phyloP scores from a whole-genome alignment of 2,888 invertebrate genomes.

The Oxyteleia sp. region DNA sequence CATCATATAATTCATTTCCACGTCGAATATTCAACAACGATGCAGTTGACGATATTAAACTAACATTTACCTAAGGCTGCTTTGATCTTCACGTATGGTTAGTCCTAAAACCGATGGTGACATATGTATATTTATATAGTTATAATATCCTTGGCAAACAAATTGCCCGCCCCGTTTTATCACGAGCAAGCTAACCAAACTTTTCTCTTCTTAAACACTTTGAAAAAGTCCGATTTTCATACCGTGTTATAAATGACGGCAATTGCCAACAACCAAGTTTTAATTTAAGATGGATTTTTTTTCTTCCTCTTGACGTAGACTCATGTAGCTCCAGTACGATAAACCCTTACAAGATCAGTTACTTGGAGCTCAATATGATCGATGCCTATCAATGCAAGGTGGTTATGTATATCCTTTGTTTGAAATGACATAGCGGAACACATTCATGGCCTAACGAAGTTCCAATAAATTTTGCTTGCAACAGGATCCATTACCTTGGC shows the following conservation, averaged over 20 bases:
- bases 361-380: conserved; percentile 63
- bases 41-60: conserved; percentile 56
- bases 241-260: conserved; percentile 51
- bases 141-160: conserved; percentile 39
- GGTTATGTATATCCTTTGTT: conserved; percentile 65
- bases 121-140: conserved; percentile 12
- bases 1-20: conserved; percentile 46
- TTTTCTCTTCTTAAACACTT: neutral
- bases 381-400: conserved; percentile 66
- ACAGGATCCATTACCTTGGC: conserved; percentile 49
- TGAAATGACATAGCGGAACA: conserved; percentile 68
- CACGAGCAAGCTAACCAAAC: neutral
- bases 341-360: conserved; percentile 66
- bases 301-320: conserved; percentile 62
- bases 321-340: conserved; percentile 58
- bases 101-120: conserved; percentile 41
- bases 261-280: conserved; percentile 49
- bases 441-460: conserved; percentile 55
- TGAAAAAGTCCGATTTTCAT: conserved; percentile 17
- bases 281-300: conserved; percentile 46
- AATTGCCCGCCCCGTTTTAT: conserved; percentile 2
- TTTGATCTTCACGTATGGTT: conserved; percentile 35
- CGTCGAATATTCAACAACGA: conserved; percentile 59
- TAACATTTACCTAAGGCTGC: conserved; percentile 60
- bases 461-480: conserved; percentile 60